Conservation (phyloP, 2,113 vertebrate species). For the Dasyprocta punctata region DNA sequence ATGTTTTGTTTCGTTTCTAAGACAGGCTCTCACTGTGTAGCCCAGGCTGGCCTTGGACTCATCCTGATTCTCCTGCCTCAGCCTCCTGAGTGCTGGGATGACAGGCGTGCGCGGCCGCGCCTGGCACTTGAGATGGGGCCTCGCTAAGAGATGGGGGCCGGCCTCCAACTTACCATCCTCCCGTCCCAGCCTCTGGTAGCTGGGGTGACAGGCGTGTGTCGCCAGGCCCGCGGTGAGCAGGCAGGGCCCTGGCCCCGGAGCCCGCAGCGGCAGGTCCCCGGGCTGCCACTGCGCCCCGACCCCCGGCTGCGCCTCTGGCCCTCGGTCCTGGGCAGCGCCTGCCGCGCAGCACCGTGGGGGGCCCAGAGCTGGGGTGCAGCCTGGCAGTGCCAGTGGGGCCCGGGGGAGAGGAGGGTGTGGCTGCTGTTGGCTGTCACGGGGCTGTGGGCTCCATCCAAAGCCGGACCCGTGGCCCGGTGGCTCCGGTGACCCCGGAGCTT, state of each 20-base stretch:
- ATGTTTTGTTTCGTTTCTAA: not conserved
- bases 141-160: not conserved
- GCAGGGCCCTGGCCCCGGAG: not conserved
- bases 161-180: not conserved
- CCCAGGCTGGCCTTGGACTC: too few relatives aligned
- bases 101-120: too few relatives aligned
- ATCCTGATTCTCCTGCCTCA: too few relatives aligned
- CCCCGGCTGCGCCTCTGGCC: not conserved
- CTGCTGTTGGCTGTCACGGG: not conserved
- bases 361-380: not conserved
- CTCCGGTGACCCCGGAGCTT: not conserved
- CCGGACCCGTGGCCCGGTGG: not conserved
- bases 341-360: accelerated
- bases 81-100: too few relatives aligned
- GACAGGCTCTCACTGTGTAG: not conserved
- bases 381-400: not conserved
- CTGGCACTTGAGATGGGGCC: not conserved
- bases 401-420: not conserved
- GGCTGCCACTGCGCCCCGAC: too few relatives aligned
- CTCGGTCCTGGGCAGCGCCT: not conserved
- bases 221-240: not conserved
- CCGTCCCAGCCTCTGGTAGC: not conserved
- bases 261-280: too few relatives aligned
- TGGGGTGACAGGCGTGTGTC: not conserved
- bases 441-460: not conserved